phyloP scores from a whole-genome alignment of 2,888 invertebrate genomes.

The Zonitis immaculata region DNA sequence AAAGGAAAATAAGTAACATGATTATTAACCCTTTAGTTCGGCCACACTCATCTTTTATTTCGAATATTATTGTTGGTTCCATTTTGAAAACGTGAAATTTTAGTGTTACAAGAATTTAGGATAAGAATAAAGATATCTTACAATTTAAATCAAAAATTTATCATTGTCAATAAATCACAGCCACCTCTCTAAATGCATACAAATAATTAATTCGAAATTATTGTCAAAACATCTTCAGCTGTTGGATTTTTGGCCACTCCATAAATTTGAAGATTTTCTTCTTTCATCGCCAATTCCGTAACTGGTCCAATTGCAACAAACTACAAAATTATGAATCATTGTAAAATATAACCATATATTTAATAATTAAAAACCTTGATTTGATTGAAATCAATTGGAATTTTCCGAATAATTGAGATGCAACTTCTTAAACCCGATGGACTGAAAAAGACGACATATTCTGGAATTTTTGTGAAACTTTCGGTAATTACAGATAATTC shows the following conservation, averaged over 20 bases:
- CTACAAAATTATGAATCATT: conserved; percentile 32
- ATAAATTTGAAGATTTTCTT: conserved; percentile 46
- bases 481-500: conserved; percentile 45
- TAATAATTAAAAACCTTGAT: conserved; percentile 31
- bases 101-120: too few species aligned
- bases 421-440: conserved; percentile 55
- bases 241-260: conserved; percentile 53
- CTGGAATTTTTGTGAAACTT: conserved; percentile 44
- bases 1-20: too few species aligned
- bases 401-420: conserved; percentile 45
- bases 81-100: background rate
- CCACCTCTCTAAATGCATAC: background rate
- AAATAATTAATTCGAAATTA: conserved; percentile 23
- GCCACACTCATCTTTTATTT: too few species aligned
- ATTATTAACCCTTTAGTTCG: background rate
- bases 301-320: conserved; percentile 57
- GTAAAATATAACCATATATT: conserved; percentile 7
- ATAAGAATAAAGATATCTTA: too few species aligned
- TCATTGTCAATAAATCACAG: background rate
- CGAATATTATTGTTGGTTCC: background rate
- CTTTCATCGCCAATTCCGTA: conserved; percentile 52
- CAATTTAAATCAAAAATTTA: background rate
- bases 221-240: conserved; percentile 51
- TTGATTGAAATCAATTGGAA: conserved; percentile 26
- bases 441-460: conserved; percentile 56